phyloP scores from a whole-genome alignment of 2,888 invertebrate genomes.

The Eupithecia pulchellata region DNA sequence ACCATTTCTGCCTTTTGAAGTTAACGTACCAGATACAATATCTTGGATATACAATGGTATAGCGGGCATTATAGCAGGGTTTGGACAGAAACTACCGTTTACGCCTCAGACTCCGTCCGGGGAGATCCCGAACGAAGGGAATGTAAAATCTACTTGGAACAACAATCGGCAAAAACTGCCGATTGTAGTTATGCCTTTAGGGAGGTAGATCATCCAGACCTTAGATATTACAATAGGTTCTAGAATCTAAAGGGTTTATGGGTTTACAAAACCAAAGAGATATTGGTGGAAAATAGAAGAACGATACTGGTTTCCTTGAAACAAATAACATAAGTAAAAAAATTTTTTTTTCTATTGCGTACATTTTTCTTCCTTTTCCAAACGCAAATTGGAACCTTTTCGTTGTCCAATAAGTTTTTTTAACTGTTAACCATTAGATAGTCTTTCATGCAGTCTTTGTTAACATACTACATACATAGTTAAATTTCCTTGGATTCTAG shows the following conservation, averaged over 20 bases:
- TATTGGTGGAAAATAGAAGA: background rate
- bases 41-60: conserved; percentile 73
- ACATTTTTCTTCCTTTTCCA: too few relatives aligned
- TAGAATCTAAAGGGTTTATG: background rate
- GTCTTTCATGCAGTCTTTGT: background rate
- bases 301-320: background rate
- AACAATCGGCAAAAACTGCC: conserved; percentile 53
- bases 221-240: background rate
- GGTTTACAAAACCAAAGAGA: background rate
- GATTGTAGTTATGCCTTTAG: conserved; percentile 60
- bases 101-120: conserved; percentile 46
- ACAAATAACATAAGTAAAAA: background rate
- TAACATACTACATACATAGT: too few relatives aligned
- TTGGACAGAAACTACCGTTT: conserved; percentile 61
- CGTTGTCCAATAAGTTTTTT: background rate
- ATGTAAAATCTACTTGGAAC: conserved; percentile 54
- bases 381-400: background rate
- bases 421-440: background rate
- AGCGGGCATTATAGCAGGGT: conserved; percentile 63
- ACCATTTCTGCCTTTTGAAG: conserved; percentile 86
- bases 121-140: conserved; percentile 41
- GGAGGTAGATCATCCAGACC: conserved; percentile 28
- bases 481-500: background rate
- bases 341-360: too few relatives aligned
- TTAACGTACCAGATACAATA: conserved; percentile 87